Base-by-base conservation (phyloP, 1,140 invertebrate species). In the Magallana angulata region DNA sequence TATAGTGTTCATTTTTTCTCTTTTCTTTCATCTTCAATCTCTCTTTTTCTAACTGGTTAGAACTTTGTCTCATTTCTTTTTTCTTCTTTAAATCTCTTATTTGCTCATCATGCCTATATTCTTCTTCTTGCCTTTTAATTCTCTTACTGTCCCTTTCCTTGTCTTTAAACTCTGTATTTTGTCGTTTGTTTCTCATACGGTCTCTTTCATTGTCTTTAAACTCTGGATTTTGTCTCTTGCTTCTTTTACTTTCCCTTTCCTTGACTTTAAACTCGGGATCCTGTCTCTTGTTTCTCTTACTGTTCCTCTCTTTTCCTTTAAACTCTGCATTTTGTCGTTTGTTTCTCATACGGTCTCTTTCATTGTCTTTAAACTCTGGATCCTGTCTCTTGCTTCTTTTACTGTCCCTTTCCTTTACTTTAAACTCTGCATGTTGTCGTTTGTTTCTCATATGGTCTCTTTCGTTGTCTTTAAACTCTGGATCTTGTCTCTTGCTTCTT, bases 1-100 rank as follows among this genome's bases (percentile, higher is more conserved):
- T 57, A n/a, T 84, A 57, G 36, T 62, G 56, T 60, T 80, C 24
- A 57, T 60, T 81, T 88, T 76, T 80, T 84, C 71, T 88, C 8
- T 14, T 56, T 88, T 57, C 82, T 85, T 85, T 57, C 48, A 16
- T 84, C 30, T 36, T 80, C n/a, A 76, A 16, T 60, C 82, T 84
- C 59, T 85, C 87, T 14, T 58, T 57, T 64, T 58, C 82, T 85
- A 18, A 14, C 14, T 59, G 14, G 12, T 60, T 57, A 14, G 64
- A 18, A 58, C 76, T 85, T 80, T 80, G 56, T 84, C 84, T 89
- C 84, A 16, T 16, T 89, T 68, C 85, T 84, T 85, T 71, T 57
- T 85, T 85, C n/a, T 60, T 81, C 56, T 82, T 58, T 82, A 30
- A 62, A 82, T 30, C 18, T 30, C 18, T 87, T 59, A 14, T 36